Evolutionary conservation across 2,797 vertebrate species (phyloP).

Genomic region (Spheniscus humboldti): DNA sequence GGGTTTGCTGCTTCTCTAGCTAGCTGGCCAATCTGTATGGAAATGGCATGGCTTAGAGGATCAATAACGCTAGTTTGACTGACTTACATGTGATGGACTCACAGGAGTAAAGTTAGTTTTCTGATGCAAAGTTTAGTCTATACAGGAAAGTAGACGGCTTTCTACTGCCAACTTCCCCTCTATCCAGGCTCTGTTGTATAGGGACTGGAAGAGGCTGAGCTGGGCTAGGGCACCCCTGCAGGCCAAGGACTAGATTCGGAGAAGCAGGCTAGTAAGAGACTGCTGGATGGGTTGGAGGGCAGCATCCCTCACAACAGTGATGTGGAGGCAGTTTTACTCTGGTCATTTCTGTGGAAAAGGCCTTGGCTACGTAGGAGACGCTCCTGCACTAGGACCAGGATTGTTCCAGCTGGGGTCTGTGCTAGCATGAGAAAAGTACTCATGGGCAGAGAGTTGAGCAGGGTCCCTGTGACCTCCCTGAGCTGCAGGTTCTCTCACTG

Average conservation of each 20-base stretch:
- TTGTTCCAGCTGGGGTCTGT: neutral
- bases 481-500: neutral
- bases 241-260: neutral
- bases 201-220: neutral
- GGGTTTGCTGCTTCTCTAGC: neutral
- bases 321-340: neutral
- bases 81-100: neutral
- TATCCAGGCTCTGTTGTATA: neutral
- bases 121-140: neutral
- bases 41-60: neutral
- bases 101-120: neutral
- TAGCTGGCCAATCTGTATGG: neutral
- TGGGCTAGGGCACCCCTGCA: neutral
- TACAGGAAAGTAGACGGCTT: neutral
- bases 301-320: rapidly evolving
- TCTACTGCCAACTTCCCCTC: neutral
- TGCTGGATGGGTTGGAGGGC: neutral
- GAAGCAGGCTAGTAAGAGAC: neutral
- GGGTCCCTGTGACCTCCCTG: neutral
- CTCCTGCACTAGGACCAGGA: neutral
- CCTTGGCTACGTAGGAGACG: neutral
- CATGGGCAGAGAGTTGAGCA: neutral
- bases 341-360: neutral
- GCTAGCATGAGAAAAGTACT: neutral
- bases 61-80: neutral